Percentiles rank a stretch among this genome's conserved stretches.
phyloP scores from a whole-genome alignment of 1,140 invertebrate genomes.

The Euura saliciscinereae region DNA sequence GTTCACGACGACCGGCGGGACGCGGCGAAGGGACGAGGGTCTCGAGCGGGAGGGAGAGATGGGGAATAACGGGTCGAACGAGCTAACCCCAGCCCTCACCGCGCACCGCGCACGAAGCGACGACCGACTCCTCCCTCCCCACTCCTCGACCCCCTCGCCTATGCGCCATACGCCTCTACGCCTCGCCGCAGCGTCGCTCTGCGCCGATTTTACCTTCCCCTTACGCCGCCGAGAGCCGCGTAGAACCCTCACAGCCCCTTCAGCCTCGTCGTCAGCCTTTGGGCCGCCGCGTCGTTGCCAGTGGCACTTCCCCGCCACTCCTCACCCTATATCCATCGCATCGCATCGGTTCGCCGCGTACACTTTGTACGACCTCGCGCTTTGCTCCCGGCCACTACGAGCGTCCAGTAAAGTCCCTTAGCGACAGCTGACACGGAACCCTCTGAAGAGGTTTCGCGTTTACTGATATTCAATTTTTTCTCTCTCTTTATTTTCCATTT shows the following conservation, averaged over 20 bases:
- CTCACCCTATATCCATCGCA: not conserved
- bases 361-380: not conserved
- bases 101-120: conserved; percentile 17
- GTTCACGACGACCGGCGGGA: conserved; percentile 11
- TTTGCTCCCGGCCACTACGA: not conserved
- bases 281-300: not conserved
- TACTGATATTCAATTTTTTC: not conserved
- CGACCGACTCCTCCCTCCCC: not conserved
- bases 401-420: conserved; percentile 1
- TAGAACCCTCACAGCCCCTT: too few relatives aligned
- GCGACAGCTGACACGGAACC: not conserved
- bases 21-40: conserved; percentile 17
- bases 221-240: not conserved
- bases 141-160: not conserved
- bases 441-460: not conserved
- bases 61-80: conserved; percentile 62
- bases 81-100: conserved; percentile 55
- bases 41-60: conserved; percentile 30
- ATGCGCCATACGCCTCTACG: not conserved
- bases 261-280: not conserved
- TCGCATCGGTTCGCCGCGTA: not conserved
- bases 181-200: not conserved
- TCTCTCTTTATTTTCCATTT: not conserved
- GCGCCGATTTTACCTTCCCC: not conserved
- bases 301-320: not conserved